A percentile compares a stretch with the other conserved stretches of the same genome.
Evolutionary conservation across 2,113 vertebrate species (phyloP).

Genomic region (Oxyruncus cristatus): DNA sequence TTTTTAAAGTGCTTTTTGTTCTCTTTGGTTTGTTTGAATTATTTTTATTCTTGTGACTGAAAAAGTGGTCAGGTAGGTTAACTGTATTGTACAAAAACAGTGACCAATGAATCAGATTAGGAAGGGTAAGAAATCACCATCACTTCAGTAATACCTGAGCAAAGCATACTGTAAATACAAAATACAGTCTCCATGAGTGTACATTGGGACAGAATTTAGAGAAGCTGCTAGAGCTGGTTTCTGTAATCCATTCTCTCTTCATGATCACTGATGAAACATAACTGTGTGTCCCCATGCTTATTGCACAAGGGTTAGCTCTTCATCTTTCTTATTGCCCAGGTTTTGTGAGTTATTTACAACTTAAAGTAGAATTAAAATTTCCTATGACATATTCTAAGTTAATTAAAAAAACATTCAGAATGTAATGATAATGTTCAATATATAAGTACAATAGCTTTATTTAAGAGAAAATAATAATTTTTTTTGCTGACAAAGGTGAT

Average conservation of each 20-base stretch:
- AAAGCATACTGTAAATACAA: neutral
- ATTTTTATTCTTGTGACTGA: neutral
- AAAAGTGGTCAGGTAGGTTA: neutral
- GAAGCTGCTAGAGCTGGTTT: neutral
- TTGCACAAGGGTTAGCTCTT: neutral
- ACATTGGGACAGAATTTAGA: neutral
- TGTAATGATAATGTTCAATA: neutral
- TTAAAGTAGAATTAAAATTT: neutral
- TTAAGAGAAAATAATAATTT: neutral
- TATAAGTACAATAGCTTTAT: neutral
- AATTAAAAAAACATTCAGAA: neutral
- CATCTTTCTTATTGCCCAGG: neutral
- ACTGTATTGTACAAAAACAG: neutral
- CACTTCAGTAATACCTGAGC: neutral
- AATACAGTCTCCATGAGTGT: neutral
- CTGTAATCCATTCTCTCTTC: neutral
- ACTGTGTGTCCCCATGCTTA: neutral
- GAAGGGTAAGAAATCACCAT: neutral
- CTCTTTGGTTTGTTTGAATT: neutral
- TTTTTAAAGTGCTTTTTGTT: neutral
- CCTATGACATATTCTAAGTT: neutral
- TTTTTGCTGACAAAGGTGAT: neutral
- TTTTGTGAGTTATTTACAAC: neutral
- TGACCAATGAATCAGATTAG: rapidly evolving
- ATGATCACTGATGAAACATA: neutral